Percentiles rank a stretch among this genome's conserved stretches.
Conservation (phyloP, 2,113 vertebrate species). For the Bolborhynchus lineola region DNA sequence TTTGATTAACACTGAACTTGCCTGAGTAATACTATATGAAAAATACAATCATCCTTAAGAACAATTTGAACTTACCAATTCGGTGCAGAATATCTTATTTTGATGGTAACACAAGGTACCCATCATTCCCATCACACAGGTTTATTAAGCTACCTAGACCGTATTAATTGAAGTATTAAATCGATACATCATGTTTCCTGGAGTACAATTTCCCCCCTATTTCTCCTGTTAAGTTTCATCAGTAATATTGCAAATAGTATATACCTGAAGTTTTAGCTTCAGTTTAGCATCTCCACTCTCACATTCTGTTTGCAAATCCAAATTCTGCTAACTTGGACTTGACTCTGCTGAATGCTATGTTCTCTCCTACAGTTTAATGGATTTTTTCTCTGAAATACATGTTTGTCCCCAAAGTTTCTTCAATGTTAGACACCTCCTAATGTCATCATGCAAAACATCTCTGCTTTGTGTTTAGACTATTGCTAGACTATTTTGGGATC, state of each 20-base stretch:
- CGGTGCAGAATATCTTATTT: not conserved
- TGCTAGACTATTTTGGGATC: not conserved
- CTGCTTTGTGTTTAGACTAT: not conserved
- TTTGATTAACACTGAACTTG: not conserved
- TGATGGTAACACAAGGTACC: not conserved
- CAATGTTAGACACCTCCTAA: rapidly evolving
- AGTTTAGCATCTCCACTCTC: not conserved
- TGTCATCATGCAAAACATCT: not conserved
- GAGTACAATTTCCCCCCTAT: not conserved
- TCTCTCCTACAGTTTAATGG: not conserved
- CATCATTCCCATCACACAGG: not conserved
- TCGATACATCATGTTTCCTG: not conserved
- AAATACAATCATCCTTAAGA: not conserved
- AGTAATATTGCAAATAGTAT: not conserved
- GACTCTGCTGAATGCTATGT: not conserved
- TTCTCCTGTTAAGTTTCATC: not conserved
- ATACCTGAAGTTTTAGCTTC: not conserved
- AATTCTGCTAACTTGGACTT: not conserved
- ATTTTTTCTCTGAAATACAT: not conserved
- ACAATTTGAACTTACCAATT: not conserved
- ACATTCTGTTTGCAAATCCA: not conserved
- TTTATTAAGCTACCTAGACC: not conserved
- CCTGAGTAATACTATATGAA: not conserved
- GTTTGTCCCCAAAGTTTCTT: not conserved
- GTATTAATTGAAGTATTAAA: not conserved